These are phyloP conservation scores for Aplysina aerophoba DNA, from an alignment of 37 sponge, comb jelly and placozoan species.

Conservation along the genomic window DNA sequence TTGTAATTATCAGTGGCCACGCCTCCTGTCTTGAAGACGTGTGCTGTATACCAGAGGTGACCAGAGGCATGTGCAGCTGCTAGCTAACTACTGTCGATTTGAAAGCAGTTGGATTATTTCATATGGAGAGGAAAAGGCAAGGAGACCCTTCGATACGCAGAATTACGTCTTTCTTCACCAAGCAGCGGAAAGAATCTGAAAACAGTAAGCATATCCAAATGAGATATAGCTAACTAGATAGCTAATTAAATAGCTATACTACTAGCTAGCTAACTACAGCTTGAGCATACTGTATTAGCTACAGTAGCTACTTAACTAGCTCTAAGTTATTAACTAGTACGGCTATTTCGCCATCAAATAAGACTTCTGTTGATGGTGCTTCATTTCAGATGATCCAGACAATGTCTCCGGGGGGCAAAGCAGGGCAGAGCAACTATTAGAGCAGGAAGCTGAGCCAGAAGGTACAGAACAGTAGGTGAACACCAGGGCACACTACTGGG, in stretches of 20 bases:
- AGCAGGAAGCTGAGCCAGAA: not conserved
- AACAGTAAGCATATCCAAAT: not conserved
- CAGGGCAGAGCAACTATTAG: not conserved
- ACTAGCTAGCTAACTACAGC: too few relatives aligned
- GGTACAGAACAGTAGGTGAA: not conserved
- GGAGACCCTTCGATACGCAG: constrained; percentile 12
- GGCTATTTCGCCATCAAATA: too few relatives aligned
- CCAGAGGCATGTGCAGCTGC: too few relatives aligned
- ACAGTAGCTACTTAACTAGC: too few relatives aligned
- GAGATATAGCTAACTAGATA: not conserved
- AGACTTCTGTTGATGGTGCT: not conserved
- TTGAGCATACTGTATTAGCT: too few relatives aligned
- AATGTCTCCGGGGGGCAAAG: constrained; percentile 7
- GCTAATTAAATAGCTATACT: not conserved
- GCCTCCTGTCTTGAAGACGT: too few relatives aligned
- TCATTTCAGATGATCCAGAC: not conserved
- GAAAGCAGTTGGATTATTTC: too few relatives aligned
- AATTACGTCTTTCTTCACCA: constrained; percentile 11
- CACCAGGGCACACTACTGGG: not conserved
- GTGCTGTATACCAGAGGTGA: too few relatives aligned
- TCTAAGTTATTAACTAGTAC: too few relatives aligned
- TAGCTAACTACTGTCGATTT: too few relatives aligned
- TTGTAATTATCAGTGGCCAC: too few relatives aligned
- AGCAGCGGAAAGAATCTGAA: not conserved
- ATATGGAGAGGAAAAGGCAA: not conserved